phyloP scores from a whole-genome alignment of 1,140 invertebrate genomes.

The Conus betulinus region DNA sequence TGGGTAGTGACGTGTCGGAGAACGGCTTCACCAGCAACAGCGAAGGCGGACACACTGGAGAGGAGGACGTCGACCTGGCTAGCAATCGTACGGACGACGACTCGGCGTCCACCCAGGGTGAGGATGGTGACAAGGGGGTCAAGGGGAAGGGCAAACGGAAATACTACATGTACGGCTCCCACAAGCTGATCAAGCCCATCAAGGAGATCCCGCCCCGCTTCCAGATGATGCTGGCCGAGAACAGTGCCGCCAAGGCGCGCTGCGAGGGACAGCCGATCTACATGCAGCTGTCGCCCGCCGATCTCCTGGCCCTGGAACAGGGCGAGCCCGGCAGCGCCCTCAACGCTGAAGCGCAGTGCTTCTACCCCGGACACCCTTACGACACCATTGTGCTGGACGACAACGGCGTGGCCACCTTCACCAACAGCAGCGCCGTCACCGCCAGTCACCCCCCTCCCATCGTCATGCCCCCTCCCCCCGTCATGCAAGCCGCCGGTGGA shows the following conservation, averaged over 20 bases:
- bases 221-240: conserved; percentile 64
- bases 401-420: conserved; percentile 22
- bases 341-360: conserved; percentile 64
- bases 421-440: background rate
- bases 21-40: conserved; percentile 44
- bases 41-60: conserved; percentile 37
- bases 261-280: conserved; percentile 70
- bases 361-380: conserved; percentile 54
- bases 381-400: background rate
- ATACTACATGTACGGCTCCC: conserved; percentile 70
- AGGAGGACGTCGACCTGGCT: conserved; percentile 44
- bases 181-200: conserved; percentile 71
- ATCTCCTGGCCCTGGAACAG: conserved; percentile 44
- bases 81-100: conserved; percentile 30
- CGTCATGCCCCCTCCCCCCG: conserved; percentile 36
- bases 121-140: conserved; percentile 17
- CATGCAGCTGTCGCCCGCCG: conserved; percentile 57
- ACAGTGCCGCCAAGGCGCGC: conserved; percentile 63
- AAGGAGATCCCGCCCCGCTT: conserved; percentile 71
- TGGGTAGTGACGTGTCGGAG: conserved; percentile 41
- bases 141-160: conserved; percentile 58
- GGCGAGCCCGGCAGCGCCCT: conserved; percentile 28
- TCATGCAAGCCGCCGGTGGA: conserved; percentile 2
- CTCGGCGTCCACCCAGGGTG: conserved; percentile 28
- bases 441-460: conserved; percentile 22